These are phyloP conservation scores for Campoletis raptor DNA, from an alignment of 2,888 invertebrate genomes.

Conservation along the genomic window DNA sequence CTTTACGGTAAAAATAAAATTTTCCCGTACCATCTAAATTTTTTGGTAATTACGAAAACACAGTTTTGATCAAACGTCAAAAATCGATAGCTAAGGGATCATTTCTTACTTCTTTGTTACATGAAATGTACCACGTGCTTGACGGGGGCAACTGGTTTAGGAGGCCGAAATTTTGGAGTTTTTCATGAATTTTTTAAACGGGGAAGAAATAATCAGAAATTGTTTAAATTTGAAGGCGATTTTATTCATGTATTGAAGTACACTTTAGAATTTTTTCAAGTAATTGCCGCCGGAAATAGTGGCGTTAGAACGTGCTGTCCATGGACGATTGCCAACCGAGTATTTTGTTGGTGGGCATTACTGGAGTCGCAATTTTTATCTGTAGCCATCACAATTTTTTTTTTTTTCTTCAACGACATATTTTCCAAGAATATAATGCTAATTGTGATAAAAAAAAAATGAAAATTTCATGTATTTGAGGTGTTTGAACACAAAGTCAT, in stretches of 20 bases:
- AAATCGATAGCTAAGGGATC: not conserved
- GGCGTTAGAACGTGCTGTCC: conserved; percentile 46
- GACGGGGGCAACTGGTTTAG: conserved; percentile 33
- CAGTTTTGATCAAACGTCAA: not conserved
- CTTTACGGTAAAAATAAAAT: no score
- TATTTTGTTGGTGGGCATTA: conserved; percentile 41
- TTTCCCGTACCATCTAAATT: no score
- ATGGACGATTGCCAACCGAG: conserved; percentile 44
- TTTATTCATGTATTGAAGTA: conserved; percentile 35
- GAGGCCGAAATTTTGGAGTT: conserved; percentile 25
- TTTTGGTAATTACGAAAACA: not conserved
- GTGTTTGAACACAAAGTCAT: conserved; percentile 58
- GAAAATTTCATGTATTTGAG: conserved; percentile 38
- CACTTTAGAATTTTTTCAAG: conserved; percentile 29
- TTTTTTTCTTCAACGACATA: conserved; percentile 48
- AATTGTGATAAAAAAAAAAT: conserved; percentile 41
- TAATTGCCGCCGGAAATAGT: conserved; percentile 56
- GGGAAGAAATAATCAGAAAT: conserved; percentile 49
- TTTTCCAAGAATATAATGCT: conserved; percentile 58
- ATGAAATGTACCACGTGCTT: not conserved
- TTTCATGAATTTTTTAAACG: conserved; percentile 31
- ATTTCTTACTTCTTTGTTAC: not conserved
- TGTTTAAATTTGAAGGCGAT: conserved; percentile 33
- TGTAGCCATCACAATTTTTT: conserved; percentile 49
- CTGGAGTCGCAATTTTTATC: conserved; percentile 56